Base-by-base conservation (phyloP, 2,113 vertebrate species). In the Nycticebus coucang region DNA sequence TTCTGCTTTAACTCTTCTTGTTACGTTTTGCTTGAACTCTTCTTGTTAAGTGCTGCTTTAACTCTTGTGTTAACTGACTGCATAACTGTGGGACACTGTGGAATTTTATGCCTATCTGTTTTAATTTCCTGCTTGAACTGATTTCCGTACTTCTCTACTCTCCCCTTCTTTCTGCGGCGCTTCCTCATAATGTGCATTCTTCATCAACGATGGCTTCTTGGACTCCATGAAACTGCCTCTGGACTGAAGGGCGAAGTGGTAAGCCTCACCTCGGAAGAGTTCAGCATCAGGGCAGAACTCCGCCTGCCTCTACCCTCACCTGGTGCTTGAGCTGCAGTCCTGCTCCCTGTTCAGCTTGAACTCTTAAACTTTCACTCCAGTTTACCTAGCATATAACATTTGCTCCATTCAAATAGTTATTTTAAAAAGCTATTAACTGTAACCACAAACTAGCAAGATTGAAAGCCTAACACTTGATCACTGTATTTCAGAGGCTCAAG, bases 161-260 rank as follows among this genome's bases (percentile, higher is more conserved):
- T 41, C 64, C 95, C 35, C 89, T 97, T 37, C 68, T 98, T 92
- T 83, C 94, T 96, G 79, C 97, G 83, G 2, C 53, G 92, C 95
- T 92, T 45, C 96, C 95, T 84, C 15, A 84, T 95, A 92, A 94
- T 97, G 41, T 94, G 91, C 81, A 59, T 80, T 81, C 94, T 83
- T 96, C 94, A 35, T 95, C 97, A 92, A 89, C 96, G 97, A 57
- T 94, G 79, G 3, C 90, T 64, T 87, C 60, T 88, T 87, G 95
- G 94, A 96, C 89, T 92, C 89, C 19, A 87, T 92, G 97, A 80
- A 89, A 85, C 75, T 75, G 69, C 95, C 86, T 72, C 79, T 95
- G 92, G 84, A 79, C 94, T 95, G 78, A 94, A 98, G 99, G 98
- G 98, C 59, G 99, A 99, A 98, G 98, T 99, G 98, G 99, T 99